A percentile compares a stretch with the other conserved stretches of the same genome.
These are phyloP conservation scores for Lasioglossum vierecki DNA, from an alignment of 2,888 invertebrate species.

Conservation along the genomic window DNA sequence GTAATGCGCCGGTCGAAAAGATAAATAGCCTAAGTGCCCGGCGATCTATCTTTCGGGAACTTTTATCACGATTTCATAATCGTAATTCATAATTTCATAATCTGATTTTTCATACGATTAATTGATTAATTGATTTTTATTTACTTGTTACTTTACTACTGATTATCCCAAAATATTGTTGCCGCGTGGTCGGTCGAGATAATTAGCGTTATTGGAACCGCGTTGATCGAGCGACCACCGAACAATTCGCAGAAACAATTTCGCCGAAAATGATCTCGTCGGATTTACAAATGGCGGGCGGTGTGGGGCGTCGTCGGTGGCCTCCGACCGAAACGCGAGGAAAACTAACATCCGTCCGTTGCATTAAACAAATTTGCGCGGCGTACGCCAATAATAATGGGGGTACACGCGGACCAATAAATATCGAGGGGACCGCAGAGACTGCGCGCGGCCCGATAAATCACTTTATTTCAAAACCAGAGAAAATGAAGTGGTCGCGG, in stretches of 20 bases:
- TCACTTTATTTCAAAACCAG: constrained; percentile 65
- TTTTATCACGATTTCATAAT: background rate
- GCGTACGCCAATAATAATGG: constrained; percentile 47
- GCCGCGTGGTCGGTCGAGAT: background rate
- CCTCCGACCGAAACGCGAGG: background rate
- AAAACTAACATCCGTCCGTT: constrained; percentile 40
- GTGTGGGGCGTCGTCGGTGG: background rate
- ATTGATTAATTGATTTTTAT: too few relatives aligned
- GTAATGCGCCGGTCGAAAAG: background rate
- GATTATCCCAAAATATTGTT: too few relatives aligned
- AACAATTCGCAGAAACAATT: constrained; percentile 1
- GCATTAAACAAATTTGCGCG: constrained; percentile 50
- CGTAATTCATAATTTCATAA: too few relatives aligned
- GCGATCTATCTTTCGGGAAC: background rate
- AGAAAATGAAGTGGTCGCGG: constrained; percentile 63
- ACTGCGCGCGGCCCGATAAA: constrained; percentile 45
- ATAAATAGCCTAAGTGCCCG: background rate
- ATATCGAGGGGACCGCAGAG: constrained; percentile 50
- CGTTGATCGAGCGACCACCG: background rate
- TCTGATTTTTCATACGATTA: background rate
- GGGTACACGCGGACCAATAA: constrained; percentile 57
- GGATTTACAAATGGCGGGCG: constrained; percentile 28
- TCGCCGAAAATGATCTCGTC: background rate
- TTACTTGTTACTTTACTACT: too few relatives aligned
- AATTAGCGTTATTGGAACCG: background rate